Evolutionary conservation across 2,113 vertebrate species (phyloP).

Genomic region (Zosterops japonicus): DNA sequence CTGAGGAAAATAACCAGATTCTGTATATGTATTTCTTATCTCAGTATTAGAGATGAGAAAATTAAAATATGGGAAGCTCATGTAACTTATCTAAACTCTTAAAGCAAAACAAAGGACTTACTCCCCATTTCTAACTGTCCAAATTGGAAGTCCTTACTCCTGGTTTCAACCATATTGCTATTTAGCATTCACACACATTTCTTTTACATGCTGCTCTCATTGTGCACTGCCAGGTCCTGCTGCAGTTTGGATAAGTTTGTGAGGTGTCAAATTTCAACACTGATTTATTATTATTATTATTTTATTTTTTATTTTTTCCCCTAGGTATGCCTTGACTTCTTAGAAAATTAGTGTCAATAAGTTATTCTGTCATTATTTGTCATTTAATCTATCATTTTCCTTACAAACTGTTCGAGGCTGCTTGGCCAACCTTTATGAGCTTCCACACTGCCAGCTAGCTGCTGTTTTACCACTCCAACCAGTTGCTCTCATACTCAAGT

Average conservation of each 20-base stretch:
- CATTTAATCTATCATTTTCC: not conserved
- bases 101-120: not conserved
- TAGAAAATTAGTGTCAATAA: not conserved
- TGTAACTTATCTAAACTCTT: not conserved
- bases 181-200: not conserved
- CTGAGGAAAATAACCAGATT: not conserved
- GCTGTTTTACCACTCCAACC: not conserved
- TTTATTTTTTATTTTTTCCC: too few species aligned
- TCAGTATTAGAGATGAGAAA: not conserved
- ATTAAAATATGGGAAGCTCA: not conserved
- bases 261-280: not conserved
- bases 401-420: not conserved
- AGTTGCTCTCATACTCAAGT: not conserved
- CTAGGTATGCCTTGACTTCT: not conserved
- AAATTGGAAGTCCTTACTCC: not conserved
- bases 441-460: not conserved
- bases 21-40: not conserved
- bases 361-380: not conserved
- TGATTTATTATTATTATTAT: not conserved
- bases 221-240: rapidly evolving
- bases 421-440: not conserved
- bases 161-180: not conserved
- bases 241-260: not conserved
- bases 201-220: not conserved
- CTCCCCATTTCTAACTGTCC: not conserved